These are phyloP conservation scores for Bombyx mandarina DNA, from an alignment of 1,140 invertebrate genomes.

Conservation along the genomic window DNA sequence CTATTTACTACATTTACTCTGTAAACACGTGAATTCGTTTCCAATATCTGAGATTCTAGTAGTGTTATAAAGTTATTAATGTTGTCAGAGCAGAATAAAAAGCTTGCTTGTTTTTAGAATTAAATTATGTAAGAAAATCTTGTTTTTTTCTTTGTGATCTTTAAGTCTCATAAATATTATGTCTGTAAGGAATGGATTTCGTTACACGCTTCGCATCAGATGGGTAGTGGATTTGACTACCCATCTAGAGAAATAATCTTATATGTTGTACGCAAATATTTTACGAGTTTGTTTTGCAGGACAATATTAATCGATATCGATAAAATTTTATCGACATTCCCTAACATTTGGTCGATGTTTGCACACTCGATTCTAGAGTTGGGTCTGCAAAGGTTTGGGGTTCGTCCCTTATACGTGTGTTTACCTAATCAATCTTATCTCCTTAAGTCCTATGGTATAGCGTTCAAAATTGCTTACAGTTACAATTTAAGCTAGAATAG, in stretches of 20 bases:
- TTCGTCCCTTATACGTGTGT: neutral
- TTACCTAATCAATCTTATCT: too few relatives aligned
- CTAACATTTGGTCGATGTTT: constrained; percentile 9
- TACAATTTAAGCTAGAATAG: constrained; percentile 6
- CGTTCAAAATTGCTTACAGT: constrained; percentile 1
- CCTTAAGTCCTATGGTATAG: neutral
- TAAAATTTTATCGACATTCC: constrained; percentile 11
- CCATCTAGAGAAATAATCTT: neutral
- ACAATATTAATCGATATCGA: constrained; percentile 5
- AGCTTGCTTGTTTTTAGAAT: neutral
- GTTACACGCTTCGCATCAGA: too few relatives aligned
- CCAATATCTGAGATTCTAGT: too few relatives aligned
- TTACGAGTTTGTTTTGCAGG: too few relatives aligned
- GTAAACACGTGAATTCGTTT: too few relatives aligned
- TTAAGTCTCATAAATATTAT: neutral
- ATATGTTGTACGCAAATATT: neutral
- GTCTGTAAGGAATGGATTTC: neutral
- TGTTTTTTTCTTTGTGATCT: neutral
- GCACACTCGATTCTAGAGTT: constrained; percentile 12
- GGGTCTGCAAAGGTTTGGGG: constrained; percentile 8
- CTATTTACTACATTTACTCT: neutral
- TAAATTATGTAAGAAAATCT: neutral
- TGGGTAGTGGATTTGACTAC: too few relatives aligned
- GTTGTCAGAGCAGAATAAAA: neutral
- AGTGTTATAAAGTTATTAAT: neutral